Conservation (phyloP, 2,888 invertebrate species). For the Disparrhopalites patrizii region DNA sequence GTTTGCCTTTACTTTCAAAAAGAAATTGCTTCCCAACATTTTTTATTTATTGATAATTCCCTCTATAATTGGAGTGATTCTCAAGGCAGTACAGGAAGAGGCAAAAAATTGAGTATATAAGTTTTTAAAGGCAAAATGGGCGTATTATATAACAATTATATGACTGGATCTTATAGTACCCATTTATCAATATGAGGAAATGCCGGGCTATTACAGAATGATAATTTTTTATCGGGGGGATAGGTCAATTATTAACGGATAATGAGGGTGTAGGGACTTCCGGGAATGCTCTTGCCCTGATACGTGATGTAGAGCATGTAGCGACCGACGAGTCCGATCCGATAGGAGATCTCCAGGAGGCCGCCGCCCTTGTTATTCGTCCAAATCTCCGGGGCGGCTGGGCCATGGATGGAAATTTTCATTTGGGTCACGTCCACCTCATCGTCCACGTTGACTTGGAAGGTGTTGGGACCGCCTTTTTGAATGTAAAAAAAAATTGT, state of each 20-base stretch:
- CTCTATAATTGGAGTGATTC: too few relatives aligned
- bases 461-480: constrained; percentile 30
- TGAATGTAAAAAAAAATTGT: background rate
- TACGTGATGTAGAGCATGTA: constrained; percentile 31
- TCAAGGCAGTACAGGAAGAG: too few relatives aligned
- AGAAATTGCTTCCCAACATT: too few relatives aligned
- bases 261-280: constrained; percentile 30
- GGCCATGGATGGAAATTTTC: constrained; percentile 24
- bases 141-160: too few relatives aligned
- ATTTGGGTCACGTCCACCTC: constrained; percentile 30
- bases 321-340: constrained; percentile 33
- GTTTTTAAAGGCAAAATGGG: too few relatives aligned
- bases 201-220: too few relatives aligned
- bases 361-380: constrained; percentile 27
- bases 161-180: too few relatives aligned
- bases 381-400: constrained; percentile 31
- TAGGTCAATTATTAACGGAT: constrained; percentile 31
- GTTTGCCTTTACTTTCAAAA: too few relatives aligned
- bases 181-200: too few relatives aligned
- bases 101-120: too few relatives aligned
- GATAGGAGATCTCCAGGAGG: constrained; percentile 30
- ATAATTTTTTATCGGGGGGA: too few relatives aligned
- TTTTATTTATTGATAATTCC: too few relatives aligned
- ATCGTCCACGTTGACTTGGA: constrained; percentile 27
- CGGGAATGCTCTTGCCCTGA: constrained; percentile 27